These are phyloP conservation scores for Apamea sordens DNA, from an alignment of 2,888 invertebrate genomes.

Conservation along the genomic window DNA sequence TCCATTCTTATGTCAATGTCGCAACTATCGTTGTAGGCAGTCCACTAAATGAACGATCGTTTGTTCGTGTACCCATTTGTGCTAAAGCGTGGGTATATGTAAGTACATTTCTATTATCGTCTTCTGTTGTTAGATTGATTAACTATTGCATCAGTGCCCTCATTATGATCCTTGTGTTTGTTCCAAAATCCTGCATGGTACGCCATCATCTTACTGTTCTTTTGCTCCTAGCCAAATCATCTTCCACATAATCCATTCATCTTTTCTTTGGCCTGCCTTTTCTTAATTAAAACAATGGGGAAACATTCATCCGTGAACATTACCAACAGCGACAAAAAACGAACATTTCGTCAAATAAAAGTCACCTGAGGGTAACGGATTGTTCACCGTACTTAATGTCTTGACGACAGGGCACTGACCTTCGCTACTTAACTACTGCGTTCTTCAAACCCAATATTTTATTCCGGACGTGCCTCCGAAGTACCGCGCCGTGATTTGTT, in stretches of 20 bases:
- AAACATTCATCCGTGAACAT: neutral
- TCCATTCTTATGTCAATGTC: constrained; percentile 14
- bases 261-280: neutral
- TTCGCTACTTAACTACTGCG: constrained; percentile 36
- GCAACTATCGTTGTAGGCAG: neutral
- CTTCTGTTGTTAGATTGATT: constrained; percentile 6
- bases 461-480: constrained; percentile 58
- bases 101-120: neutral
- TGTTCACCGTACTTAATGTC: constrained; percentile 36
- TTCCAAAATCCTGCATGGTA: neutral
- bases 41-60: neutral
- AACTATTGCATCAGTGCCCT: neutral
- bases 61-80: neutral
- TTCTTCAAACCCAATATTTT: constrained; percentile 57
- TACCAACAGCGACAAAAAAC: neutral
- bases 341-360: constrained; percentile 43
- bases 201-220: neutral
- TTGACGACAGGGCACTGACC: constrained; percentile 58
- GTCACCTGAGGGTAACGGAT: constrained; percentile 58
- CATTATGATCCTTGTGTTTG: neutral
- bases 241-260: neutral
- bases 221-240: neutral
- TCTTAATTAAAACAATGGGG: neutral
- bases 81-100: constrained; percentile 8
- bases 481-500: constrained; percentile 41